Base-by-base conservation (phyloP, 1,140 invertebrate genomes). In the Probaryconus sp. region DNA sequence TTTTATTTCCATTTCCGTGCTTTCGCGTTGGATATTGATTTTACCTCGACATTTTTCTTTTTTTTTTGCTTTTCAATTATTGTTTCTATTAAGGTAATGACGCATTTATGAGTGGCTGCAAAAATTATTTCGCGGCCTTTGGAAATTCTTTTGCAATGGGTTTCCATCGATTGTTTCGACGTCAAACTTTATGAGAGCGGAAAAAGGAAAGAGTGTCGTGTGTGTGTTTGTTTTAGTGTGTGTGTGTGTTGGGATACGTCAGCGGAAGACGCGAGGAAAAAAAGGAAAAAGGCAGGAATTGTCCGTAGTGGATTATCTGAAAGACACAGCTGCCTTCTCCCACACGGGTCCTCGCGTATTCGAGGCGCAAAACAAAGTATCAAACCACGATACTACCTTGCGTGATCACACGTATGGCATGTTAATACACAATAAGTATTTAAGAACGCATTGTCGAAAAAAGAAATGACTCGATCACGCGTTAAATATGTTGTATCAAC, bases 371-470 rank as follows among this genome's bases (percentile, higher is more conserved):
- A 74, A 76, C 70, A 79, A 83, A 82, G 76, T 76, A 79, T 78
- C 71, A 53, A 76, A 75, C 61, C 47, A 78, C 79, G 68, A 83
- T 83, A 83, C 79, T 79, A 56, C 51, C 58, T 83, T 76, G 81
- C 81, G 81, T 83, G 81, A 82, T 82, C 79, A 81, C 76, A 83
- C 79, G 81, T 83, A 81, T 83, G 78, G 81, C 81, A 83, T 83
- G 81, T 81, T 83, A 83, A 83, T 81, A 81, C 60, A 83, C 81
- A 82, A 83, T 83, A 82, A 83, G 81, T 82, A 83, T 82, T 82
- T 81, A 83, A 82, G 81, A 72, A 82, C 64, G 64, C 43, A 63
- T 68, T 68, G 70, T 56, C 63, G 70, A 61, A 50, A 55, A 67
- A 67, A 55, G 48, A 67, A 35, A 73, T 48, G 61, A 60, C 26